These are phyloP conservation scores for Watsonalla binaria DNA, from an alignment of 2,888 invertebrate species.

Conservation along the genomic window DNA sequence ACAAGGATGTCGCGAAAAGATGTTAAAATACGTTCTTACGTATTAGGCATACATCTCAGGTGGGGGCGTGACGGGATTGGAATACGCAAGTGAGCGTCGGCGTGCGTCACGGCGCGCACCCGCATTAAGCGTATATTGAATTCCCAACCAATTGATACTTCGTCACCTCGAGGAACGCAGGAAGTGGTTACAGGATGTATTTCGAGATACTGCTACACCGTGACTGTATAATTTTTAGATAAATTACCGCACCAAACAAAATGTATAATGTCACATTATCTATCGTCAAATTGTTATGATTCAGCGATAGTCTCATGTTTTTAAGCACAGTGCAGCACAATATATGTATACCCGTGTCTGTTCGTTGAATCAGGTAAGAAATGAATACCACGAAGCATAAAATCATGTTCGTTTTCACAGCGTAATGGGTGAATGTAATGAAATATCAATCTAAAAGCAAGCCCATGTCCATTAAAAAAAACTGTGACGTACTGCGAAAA, in stretches of 20 bases:
- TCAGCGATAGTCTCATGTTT: too few relatives aligned
- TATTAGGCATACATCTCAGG: slow-evolving; percentile 44
- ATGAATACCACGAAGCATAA: neutral
- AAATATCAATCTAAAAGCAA: slow-evolving; percentile 18
- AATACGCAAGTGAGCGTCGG: slow-evolving; percentile 45
- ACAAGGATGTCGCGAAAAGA: slow-evolving; percentile 20
- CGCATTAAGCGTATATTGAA: slow-evolving; percentile 62
- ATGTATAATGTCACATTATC: neutral
- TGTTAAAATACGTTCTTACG: slow-evolving; percentile 43
- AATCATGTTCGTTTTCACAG: neutral
- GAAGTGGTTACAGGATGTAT: slow-evolving; percentile 53
- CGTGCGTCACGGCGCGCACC: slow-evolving; percentile 38
- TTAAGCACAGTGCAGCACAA: too few relatives aligned
- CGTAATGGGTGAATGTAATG: slow-evolving; percentile 2
- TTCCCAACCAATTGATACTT: slow-evolving; percentile 64
- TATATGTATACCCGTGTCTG: neutral
- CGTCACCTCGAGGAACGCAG: slow-evolving; percentile 55
- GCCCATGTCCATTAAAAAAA: slow-evolving; percentile 14
- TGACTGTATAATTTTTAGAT: slow-evolving; percentile 21
- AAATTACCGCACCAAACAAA: slow-evolving; percentile 3
- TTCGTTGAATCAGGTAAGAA: neutral
- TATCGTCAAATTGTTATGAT: too few relatives aligned
- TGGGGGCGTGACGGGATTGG: slow-evolving; percentile 39
- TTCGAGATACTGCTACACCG: slow-evolving; percentile 33
- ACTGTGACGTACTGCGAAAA: slow-evolving; percentile 12